phyloP scores from a whole-genome alignment of 2,888 invertebrate species.

The Pristionchus exspectatus region DNA sequence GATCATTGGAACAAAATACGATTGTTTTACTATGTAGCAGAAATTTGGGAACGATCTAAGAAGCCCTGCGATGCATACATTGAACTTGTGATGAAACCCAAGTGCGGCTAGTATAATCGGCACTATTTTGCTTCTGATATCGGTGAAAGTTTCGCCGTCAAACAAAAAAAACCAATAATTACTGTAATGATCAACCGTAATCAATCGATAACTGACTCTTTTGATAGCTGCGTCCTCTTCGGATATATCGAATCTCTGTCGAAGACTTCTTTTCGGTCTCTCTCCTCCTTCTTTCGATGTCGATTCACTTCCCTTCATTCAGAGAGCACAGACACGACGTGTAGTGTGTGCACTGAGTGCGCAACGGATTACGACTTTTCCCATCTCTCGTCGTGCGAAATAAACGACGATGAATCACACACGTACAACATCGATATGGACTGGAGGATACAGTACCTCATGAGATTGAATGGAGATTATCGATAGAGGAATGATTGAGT shows the following conservation, averaged over 20 bases:
- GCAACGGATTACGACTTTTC: slow-evolving; percentile 18
- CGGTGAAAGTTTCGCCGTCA: neutral
- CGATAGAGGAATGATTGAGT: neutral
- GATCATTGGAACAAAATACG: neutral
- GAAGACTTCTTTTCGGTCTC: slow-evolving; percentile 36
- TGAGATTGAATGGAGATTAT: neutral
- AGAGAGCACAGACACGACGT: slow-evolving; percentile 4
- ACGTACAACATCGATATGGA: slow-evolving; percentile 40
- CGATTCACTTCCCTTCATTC: slow-evolving; percentile 41
- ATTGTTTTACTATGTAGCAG: too few relatives aligned
- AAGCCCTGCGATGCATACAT: neutral
- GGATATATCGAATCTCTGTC: slow-evolving; percentile 50
- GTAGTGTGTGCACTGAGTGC: slow-evolving; percentile 40
- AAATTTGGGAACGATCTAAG: neutral
- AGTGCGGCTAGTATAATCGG: neutral
- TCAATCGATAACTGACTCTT: slow-evolving; percentile 1
- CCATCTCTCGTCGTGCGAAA: neutral
- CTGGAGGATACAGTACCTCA: slow-evolving; percentile 42
- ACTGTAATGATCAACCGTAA: neutral
- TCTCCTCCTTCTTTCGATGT: slow-evolving; percentile 31
- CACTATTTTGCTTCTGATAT: neutral
- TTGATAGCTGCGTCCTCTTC: slow-evolving; percentile 51
- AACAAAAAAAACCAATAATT: too few relatives aligned
- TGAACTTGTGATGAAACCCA: neutral
- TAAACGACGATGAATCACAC: slow-evolving; percentile 29